Percentiles rank a stretch among this genome's conserved stretches.
phyloP scores from a whole-genome alignment of 2,797 vertebrate species.

The Tamandua tetradactyla region DNA sequence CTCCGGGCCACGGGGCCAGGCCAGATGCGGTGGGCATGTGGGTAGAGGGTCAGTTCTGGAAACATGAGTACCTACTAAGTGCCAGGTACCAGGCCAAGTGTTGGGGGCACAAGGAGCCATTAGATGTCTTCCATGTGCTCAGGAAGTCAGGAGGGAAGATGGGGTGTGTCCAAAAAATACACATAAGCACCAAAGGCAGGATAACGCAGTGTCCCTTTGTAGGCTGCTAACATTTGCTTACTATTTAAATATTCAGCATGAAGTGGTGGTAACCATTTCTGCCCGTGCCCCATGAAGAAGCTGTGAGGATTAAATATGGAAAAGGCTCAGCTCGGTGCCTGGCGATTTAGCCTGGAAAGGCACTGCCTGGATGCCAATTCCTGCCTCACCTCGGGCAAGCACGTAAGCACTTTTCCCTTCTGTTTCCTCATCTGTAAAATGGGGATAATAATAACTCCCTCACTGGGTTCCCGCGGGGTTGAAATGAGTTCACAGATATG shows the following conservation, averaged over 20 bases:
- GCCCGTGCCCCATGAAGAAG: neutral
- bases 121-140: rapidly evolving
- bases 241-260: neutral
- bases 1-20: neutral
- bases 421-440: neutral
- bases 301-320: neutral
- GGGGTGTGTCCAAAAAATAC: no score
- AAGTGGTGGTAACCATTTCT: neutral
- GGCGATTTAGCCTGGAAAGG: neutral
- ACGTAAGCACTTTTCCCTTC: neutral
- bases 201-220: neutral
- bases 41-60: neutral
- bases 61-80: neutral
- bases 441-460: neutral
- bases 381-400: neutral
- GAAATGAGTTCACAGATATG: rapidly evolving
- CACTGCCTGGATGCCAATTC: neutral
- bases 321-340: neutral
- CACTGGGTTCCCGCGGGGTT: no score
- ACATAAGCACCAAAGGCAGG: neutral
- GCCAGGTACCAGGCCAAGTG: neutral
- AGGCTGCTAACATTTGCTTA: neutral
- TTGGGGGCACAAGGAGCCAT: neutral
- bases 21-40: neutral
- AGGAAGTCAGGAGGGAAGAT: neutral